Evolutionary conservation across 2,113 vertebrate genomes (phyloP).

Genomic region (Dunckerocampus dactyliophorus): DNA sequence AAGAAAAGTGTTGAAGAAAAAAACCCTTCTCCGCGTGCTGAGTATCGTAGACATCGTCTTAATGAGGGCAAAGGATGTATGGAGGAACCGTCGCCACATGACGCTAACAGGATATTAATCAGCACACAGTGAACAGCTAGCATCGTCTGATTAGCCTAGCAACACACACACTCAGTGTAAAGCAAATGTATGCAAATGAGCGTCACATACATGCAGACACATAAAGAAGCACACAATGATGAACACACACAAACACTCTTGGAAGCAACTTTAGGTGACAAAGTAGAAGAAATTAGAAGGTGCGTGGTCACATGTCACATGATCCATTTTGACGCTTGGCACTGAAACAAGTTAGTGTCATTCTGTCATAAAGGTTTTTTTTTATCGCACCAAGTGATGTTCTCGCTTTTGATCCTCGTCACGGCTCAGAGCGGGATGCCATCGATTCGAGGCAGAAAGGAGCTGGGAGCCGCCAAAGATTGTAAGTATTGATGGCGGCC

Average conservation of each 20-base stretch:
- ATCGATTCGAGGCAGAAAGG: too few relatives aligned
- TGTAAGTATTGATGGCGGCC: too few relatives aligned
- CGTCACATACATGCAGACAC: neutral
- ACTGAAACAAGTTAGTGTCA: too few relatives aligned
- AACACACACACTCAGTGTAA: conserved; percentile 13
- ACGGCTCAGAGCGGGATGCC: too few relatives aligned
- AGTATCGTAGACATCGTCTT: conserved; percentile 28
- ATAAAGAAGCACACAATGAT: neutral
- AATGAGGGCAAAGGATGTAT: conserved; percentile 55
- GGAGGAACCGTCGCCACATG: conserved; percentile 56
- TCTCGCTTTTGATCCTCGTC: too few relatives aligned
- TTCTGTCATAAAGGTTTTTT: too few relatives aligned
- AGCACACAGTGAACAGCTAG: conserved; percentile 61
- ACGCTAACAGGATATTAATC: conserved; percentile 67
- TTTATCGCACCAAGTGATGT: too few relatives aligned
- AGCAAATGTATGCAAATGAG: conserved; percentile 17
- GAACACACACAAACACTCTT: neutral
- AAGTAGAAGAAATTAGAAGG: too few relatives aligned
- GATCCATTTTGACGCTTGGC: too few relatives aligned
- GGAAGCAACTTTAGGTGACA: too few relatives aligned
- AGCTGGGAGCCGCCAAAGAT: too few relatives aligned
- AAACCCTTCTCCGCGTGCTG: conserved; percentile 9
- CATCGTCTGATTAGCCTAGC: conserved; percentile 61
- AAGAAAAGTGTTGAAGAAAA: neutral
- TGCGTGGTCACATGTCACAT: too few relatives aligned